Evolutionary conservation across 1,140 invertebrate genomes (phyloP).

Genomic region (Chironomus striatipennis): DNA sequence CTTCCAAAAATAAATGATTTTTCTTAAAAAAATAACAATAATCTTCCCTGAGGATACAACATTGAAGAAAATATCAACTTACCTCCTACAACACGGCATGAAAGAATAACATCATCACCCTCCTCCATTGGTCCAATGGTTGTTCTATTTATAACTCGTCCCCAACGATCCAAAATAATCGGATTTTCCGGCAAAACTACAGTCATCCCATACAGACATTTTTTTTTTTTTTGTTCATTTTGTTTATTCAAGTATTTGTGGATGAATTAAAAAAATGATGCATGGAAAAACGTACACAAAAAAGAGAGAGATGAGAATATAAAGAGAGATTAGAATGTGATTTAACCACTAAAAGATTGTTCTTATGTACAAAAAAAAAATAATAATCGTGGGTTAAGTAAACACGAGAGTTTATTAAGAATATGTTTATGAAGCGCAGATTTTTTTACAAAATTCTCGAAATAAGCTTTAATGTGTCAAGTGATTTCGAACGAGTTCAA

Average conservation of each 20-base stretch:
- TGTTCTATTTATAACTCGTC: constrained; percentile 44
- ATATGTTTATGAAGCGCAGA: not conserved
- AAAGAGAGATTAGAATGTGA: not conserved
- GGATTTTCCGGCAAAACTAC: constrained; percentile 60
- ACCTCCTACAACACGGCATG: constrained; percentile 55
- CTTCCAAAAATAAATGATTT: no score
- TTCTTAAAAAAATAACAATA: no score
- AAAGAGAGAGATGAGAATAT: not conserved
- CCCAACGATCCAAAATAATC: constrained; percentile 54
- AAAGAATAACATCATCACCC: constrained; percentile 52
- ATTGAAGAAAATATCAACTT: not conserved
- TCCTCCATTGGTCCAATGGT: constrained; percentile 55
- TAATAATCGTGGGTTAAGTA: not conserved
- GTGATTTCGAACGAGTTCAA: no score
- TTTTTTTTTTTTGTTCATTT: no score
- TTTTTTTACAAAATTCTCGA: no score
- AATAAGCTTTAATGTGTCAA: no score
- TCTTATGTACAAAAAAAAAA: not conserved
- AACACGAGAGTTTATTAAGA: not conserved
- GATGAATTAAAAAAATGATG: not conserved
- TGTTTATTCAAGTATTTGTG: not conserved
- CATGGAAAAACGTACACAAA: no score
- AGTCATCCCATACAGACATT: not conserved
- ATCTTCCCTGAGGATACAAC: no score
- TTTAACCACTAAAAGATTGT: no score